A percentile compares a stretch with the other conserved stretches of the same genome.
These are phyloP conservation scores for Echeneis naucrates DNA, from an alignment of 2,797 vertebrate species.

Conservation along the genomic window DNA sequence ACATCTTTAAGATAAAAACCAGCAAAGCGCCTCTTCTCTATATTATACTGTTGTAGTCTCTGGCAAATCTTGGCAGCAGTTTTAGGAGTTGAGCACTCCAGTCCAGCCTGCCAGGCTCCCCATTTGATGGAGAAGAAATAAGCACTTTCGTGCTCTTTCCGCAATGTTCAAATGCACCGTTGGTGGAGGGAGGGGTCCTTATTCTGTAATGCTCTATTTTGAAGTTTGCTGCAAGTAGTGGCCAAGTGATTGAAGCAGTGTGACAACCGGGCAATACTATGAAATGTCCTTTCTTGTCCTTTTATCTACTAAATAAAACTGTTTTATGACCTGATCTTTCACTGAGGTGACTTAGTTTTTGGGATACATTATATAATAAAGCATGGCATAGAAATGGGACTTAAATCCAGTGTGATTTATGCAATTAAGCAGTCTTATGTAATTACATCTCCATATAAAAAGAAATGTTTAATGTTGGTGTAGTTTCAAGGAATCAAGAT, in stretches of 20 bases:
- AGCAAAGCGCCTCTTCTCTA: constrained; percentile 39
- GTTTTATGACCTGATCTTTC: constrained; percentile 28
- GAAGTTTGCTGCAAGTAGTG: constrained; percentile 75
- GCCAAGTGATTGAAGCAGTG: constrained; percentile 71
- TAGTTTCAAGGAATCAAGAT: constrained; percentile 14
- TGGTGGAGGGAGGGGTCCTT: constrained; percentile 72
- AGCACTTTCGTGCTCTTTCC: constrained; percentile 81
- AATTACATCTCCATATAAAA: constrained; percentile 5
- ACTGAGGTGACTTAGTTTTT: constrained; percentile 1
- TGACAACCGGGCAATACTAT: constrained; percentile 60
- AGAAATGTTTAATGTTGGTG: not conserved
- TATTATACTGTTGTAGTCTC: constrained; percentile 59
- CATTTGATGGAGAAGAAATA: constrained; percentile 82
- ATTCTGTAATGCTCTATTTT: constrained; percentile 76
- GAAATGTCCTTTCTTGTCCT: constrained; percentile 35
- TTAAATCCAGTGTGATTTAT: constrained; percentile 21
- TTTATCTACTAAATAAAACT: constrained; percentile 11
- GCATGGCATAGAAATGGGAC: constrained; percentile 1
- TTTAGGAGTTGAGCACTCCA: constrained; percentile 74
- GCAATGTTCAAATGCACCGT: constrained; percentile 76
- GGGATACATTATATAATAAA: not conserved
- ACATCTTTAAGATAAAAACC: not conserved
- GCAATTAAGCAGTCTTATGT: not conserved
- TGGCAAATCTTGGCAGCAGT: constrained; percentile 78
- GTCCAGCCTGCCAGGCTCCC: constrained; percentile 72